A percentile compares a stretch with the other conserved stretches of the same genome.
These are phyloP conservation scores for Neoscelio sp. DNA, from an alignment of 2,888 invertebrate genomes.

Conservation along the genomic window DNA sequence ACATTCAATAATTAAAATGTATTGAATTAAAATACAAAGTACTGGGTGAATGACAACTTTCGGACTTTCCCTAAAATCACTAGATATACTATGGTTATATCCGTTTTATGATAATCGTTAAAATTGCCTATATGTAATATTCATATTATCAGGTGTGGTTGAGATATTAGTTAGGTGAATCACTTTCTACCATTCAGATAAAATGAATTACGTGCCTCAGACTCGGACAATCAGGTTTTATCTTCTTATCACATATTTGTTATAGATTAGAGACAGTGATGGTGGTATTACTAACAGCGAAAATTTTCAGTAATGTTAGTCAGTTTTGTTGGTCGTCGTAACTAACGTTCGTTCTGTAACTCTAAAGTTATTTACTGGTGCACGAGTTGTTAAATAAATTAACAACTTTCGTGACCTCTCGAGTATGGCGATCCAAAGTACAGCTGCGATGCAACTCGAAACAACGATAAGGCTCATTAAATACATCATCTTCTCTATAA, in stretches of 20 bases:
- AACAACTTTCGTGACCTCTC: slow-evolving; percentile 10
- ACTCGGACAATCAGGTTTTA: slow-evolving; percentile 78
- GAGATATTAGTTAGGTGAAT: slow-evolving; percentile 43
- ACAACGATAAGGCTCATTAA: slow-evolving; percentile 92
- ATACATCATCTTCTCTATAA: slow-evolving; percentile 92
- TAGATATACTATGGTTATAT: background rate
- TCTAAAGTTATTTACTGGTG: background rate
- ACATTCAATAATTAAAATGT: too few species aligned
- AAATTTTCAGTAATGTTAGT: slow-evolving; percentile 49
- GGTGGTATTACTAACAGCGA: slow-evolving; percentile 60
- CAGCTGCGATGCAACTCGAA: slow-evolving; percentile 86
- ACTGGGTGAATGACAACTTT: slow-evolving; percentile 1
- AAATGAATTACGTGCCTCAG: slow-evolving; percentile 68
- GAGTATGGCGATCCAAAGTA: slow-evolving; percentile 81
- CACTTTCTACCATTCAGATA: slow-evolving; percentile 60
- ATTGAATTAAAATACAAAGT: too few species aligned
- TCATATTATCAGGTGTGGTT: slow-evolving; percentile 51
- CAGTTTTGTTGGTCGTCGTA: slow-evolving; percentile 6
- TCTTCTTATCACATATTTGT: slow-evolving; percentile 81
- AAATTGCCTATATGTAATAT: slow-evolving; percentile 3
- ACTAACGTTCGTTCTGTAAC: background rate
- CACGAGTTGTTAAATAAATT: slow-evolving; percentile 20
- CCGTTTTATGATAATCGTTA: slow-evolving; percentile 2
- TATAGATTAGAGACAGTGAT: slow-evolving; percentile 76
- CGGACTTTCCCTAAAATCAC: too few species aligned